Evolutionary conservation across 2,888 invertebrate species (phyloP), one percentile per base, ranked within the genome.

Genomic region (Arenicola marina): DNA sequence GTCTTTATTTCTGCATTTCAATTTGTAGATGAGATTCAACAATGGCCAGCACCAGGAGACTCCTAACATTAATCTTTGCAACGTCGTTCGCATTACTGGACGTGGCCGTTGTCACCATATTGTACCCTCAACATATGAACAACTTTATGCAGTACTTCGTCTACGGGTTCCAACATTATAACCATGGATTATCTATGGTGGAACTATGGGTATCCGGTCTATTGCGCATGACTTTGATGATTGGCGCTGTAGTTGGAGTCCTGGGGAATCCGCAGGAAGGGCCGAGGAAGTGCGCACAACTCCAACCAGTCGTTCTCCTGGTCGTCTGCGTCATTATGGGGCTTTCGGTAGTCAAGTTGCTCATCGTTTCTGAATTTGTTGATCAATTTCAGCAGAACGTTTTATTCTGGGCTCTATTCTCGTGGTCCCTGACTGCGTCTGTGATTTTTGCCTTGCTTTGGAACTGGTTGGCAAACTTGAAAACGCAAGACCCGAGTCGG

Each of bases 361-460:
- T 77, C 4, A 62, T 69, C 0, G 62, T 71, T 48, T 70, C 75
- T 11, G 77, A 76, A 54, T 15, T 60, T 31, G 21, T 53, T 2
- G 24, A n/a, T 7, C 51, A 66, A 53, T 57, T 74, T 26, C 53
- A 60, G 11, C 63, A n/a, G n/a, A n/a, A 72, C 28, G 53, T 44
- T 4, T 76, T 74, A 72, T 71, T 75, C 48, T 75, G 75, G 75
- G 53, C 60, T 2, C 57, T 72, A 46, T 73, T 75, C 54, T 38
- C 66, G 3, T 76, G 75, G 72, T 66, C 69, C 4, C 34, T 72
- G 28, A 18, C 67, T 7, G 62, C 68, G 11, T 66, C 71, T 2
- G 29, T 73, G 4, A 21, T 69, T 29, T 62, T 76, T 21, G 61
- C 58, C 44, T 29, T 75, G 18, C 62, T 62, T 46, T 70, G 70